Conservation (phyloP, 1,140 invertebrate species). For the Saccostrea echinata region DNA sequence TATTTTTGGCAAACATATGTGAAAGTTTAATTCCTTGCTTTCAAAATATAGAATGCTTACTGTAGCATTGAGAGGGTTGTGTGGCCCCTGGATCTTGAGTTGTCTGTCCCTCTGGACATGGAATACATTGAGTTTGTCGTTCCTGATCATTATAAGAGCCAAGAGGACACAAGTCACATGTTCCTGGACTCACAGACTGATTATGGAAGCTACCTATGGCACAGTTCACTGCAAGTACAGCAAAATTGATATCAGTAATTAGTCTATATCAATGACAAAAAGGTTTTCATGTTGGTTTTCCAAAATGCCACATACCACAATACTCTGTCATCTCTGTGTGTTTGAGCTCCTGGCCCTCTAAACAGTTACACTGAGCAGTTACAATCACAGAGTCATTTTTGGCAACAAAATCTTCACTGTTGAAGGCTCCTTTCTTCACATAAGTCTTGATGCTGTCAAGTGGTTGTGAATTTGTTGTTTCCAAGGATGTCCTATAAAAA, state of each 20-base stretch:
- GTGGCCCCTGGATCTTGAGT: constrained; percentile 58
- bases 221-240: constrained; percentile 54
- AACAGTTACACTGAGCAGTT: constrained; percentile 42
- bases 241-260: background rate
- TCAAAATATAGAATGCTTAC: constrained; percentile 45
- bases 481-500: background rate
- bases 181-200: background rate
- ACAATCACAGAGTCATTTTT: constrained; percentile 33
- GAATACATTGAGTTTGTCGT: constrained; percentile 56
- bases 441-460: constrained; percentile 48
- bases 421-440: constrained; percentile 55
- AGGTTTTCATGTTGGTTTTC: background rate
- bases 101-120: constrained; percentile 60
- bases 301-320: constrained; percentile 33
- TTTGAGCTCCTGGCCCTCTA: constrained; percentile 38
- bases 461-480: background rate
- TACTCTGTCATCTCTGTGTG: background rate
- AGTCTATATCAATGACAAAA: background rate
- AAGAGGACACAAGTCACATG: constrained; percentile 59
- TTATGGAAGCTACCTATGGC: constrained; percentile 48
- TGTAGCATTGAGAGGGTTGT: constrained; percentile 49
- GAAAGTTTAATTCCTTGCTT: too few relatives aligned
- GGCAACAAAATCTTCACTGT: constrained; percentile 46
- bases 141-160: constrained; percentile 58
- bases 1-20: too few relatives aligned